These are phyloP conservation scores for Dicerorhinus sumatrensis DNA, from an alignment of 2,113 vertebrate genomes.

Conservation along the genomic window DNA sequence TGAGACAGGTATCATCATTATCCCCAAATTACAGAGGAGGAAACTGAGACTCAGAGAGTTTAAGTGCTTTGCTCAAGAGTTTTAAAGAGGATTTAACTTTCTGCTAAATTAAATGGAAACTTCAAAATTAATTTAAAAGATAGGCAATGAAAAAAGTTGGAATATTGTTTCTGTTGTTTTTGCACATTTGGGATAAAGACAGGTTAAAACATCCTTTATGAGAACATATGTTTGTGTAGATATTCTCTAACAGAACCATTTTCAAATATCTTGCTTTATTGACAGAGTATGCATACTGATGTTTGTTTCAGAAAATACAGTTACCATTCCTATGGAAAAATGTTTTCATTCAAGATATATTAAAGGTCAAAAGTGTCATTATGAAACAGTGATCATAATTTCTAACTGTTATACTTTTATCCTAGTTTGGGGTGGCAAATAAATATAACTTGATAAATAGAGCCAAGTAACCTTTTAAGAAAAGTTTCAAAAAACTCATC, in stretches of 20 bases:
- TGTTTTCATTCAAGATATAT: not conserved
- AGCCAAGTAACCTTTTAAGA: not conserved
- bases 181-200: not conserved
- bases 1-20: not conserved
- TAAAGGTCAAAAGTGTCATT: not conserved
- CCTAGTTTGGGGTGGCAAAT: not conserved
- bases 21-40: not conserved
- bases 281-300: not conserved
- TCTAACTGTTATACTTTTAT: not conserved
- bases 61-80: not conserved
- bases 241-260: not conserved
- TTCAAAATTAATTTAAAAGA: not conserved
- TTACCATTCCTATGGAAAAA: not conserved
- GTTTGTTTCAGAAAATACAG: not conserved
- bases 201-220: not conserved
- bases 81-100: constrained; percentile 3
- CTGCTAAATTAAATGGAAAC: not conserved
- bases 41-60: not conserved
- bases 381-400: not conserved
- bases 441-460: not conserved
- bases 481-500: constrained; percentile 50
- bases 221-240: not conserved
- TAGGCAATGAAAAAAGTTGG: not conserved
- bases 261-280: not conserved
- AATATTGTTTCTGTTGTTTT: not conserved